These are phyloP conservation scores for Drosophila gaucha DNA, from an alignment of 2,888 invertebrate species.

Conservation along the genomic window DNA sequence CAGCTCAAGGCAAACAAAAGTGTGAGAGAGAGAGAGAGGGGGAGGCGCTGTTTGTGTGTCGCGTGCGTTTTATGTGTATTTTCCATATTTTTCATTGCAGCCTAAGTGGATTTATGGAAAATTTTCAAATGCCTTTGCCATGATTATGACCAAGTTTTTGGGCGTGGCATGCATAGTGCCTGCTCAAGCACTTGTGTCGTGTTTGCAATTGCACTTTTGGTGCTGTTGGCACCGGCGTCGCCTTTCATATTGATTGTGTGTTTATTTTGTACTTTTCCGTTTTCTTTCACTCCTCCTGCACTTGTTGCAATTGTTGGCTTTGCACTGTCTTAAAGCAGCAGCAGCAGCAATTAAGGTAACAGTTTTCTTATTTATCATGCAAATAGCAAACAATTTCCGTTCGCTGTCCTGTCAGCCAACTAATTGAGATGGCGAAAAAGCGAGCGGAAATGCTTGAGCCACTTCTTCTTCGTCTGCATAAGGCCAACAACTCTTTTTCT, in stretches of 20 bases:
- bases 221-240: slow-evolving; percentile 12
- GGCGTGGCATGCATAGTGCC: no score
- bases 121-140: slow-evolving; percentile 52
- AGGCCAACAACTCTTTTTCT: not conserved
- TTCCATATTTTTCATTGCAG: slow-evolving; percentile 42
- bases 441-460: slow-evolving; percentile 55
- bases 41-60: slow-evolving; percentile 4
- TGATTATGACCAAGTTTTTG: slow-evolving; percentile 31
- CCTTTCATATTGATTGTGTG: slow-evolving; percentile 25
- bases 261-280: not conserved
- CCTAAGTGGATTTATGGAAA: slow-evolving; percentile 72
- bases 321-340: slow-evolving; percentile 12
- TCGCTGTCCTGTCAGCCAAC: slow-evolving; percentile 69
- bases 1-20: slow-evolving; percentile 8
- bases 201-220: slow-evolving; percentile 50
- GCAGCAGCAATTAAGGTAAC: slow-evolving; percentile 40
- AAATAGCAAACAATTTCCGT: slow-evolving; percentile 73
- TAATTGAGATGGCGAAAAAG: slow-evolving; percentile 70
- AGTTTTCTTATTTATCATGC: slow-evolving; percentile 46
- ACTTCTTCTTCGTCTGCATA: slow-evolving; percentile 6
- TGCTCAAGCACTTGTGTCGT: slow-evolving; percentile 8
- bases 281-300: no score
- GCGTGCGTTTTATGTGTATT: slow-evolving; percentile 46
- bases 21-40: not conserved
- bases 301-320: slow-evolving; percentile 28